A percentile compares a stretch with the other conserved stretches of the same genome.
phyloP scores from a whole-genome alignment of 2,797 vertebrate species.

The Xiphophorus birchmanni region DNA sequence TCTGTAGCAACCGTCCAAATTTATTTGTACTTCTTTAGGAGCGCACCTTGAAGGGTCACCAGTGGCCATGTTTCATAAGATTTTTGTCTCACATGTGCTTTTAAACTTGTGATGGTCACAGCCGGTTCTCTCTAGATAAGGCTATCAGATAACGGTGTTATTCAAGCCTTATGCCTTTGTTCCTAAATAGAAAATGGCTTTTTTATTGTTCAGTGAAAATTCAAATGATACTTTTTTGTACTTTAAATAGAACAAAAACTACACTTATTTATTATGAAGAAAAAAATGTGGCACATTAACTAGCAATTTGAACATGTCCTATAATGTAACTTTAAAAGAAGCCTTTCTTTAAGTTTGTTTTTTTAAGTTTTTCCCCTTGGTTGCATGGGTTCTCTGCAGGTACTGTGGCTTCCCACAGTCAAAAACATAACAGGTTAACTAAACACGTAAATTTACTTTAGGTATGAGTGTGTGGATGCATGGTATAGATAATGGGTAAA shows the following conservation, averaged over 20 bases:
- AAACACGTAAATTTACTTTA: too few species aligned
- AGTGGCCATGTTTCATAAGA: slow-evolving; percentile 34
- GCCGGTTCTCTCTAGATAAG: slow-evolving; percentile 16
- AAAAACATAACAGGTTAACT: not conserved
- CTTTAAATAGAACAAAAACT: not conserved
- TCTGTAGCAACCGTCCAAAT: slow-evolving; percentile 8
- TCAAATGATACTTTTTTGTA: not conserved
- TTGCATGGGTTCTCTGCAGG: not conserved
- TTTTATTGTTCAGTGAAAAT: not conserved
- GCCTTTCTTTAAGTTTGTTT: not conserved
- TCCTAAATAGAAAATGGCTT: not conserved
- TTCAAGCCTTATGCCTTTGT: not conserved
- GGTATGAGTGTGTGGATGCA: not conserved
- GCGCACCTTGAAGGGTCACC: slow-evolving; percentile 15
- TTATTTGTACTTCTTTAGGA: slow-evolving; percentile 17
- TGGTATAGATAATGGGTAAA: too few species aligned
- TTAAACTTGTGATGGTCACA: slow-evolving; percentile 53
- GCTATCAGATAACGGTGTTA: slow-evolving; percentile 11
- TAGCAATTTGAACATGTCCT: not conserved
- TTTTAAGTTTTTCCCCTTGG: too few species aligned
- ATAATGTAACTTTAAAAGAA: not conserved
- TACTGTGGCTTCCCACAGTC: not conserved
- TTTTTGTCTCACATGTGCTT: slow-evolving; percentile 45
- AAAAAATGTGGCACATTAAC: not conserved
- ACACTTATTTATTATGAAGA: not conserved